Evolutionary conservation across 1,140 invertebrate species (phyloP).

Genomic region (Andrena cerasifolii): DNA sequence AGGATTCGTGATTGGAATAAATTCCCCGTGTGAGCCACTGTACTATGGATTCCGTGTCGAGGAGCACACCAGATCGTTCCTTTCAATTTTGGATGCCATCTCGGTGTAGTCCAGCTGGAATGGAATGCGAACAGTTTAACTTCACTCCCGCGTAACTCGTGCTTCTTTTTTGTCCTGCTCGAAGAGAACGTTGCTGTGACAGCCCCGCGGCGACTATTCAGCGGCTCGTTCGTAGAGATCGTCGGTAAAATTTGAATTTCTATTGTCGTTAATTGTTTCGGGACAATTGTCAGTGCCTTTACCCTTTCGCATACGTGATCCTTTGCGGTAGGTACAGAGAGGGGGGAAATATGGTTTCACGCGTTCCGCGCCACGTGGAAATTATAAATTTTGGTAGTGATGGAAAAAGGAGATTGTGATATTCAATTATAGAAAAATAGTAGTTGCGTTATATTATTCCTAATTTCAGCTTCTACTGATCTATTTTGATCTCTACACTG

Average conservation of each 20-base stretch:
- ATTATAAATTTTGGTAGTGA: too few species aligned
- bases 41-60: not conserved
- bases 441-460: too few species aligned
- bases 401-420: too few species aligned
- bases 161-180: not conserved
- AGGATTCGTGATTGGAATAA: conserved; percentile 62
- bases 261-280: not conserved
- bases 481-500: too few species aligned
- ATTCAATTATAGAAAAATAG: too few species aligned
- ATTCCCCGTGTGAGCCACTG: conserved; percentile 25
- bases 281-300: not conserved
- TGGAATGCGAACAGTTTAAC: conserved; percentile 7
- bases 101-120: not conserved
- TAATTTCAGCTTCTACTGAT: too few species aligned
- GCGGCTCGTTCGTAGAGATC: not conserved
- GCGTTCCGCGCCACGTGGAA: too few species aligned
- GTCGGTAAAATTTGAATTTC: not conserved
- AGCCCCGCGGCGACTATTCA: not conserved
- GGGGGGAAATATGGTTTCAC: not conserved
- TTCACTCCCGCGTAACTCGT: not conserved
- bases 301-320: too few species aligned
- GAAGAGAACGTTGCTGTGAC: not conserved
- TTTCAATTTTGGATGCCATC: conserved; percentile 8
- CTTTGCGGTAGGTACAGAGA: too few species aligned
- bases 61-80: not conserved